Conservation (phyloP, 2,888 invertebrate species). For the Mythimna pallens region DNA sequence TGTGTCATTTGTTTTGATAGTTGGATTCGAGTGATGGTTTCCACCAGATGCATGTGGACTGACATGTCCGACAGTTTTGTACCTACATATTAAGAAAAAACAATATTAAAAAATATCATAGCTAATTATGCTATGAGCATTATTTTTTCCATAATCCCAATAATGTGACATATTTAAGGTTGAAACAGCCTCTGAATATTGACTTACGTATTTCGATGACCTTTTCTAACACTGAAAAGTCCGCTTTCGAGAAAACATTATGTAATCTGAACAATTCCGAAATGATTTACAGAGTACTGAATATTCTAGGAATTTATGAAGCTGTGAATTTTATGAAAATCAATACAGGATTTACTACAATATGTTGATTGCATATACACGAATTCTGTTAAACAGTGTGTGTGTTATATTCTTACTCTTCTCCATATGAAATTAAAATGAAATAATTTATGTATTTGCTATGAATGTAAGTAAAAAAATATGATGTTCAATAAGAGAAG, state of each 20-base stretch:
- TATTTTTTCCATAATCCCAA: neutral
- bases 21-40: conserved; percentile 28
- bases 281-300: neutral
- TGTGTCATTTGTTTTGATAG: conserved; percentile 38
- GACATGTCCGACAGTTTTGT: neutral
- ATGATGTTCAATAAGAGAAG: too few relatives aligned
- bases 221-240: neutral
- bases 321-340: neutral
- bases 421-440: neutral
- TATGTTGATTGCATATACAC: too few relatives aligned
- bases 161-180: neutral
- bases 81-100: neutral
- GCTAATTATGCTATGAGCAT: neutral
- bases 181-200: neutral
- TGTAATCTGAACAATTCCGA: neutral
- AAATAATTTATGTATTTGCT: too few relatives aligned
- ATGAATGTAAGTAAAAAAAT: too few relatives aligned
- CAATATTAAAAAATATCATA: neutral
- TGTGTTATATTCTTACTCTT: neutral
- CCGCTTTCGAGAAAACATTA: neutral
- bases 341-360: neutral
- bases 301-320: neutral
- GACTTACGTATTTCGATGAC: neutral
- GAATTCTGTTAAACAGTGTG: too few relatives aligned
- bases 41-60: conserved; percentile 16